Conservation (phyloP, 2,888 invertebrate species). For the Neria commutata region DNA sequence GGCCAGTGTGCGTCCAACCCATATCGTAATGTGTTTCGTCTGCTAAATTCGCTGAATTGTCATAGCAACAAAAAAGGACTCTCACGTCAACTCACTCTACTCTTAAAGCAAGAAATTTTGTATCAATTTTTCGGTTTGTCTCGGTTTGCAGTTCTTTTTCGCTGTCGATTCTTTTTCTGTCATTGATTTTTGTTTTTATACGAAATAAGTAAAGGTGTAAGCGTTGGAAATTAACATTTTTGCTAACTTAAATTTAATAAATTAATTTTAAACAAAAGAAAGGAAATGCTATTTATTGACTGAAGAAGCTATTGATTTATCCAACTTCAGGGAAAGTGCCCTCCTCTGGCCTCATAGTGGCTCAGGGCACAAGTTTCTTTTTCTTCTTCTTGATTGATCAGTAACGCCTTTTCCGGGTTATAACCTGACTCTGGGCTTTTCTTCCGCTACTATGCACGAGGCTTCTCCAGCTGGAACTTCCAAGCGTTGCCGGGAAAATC, state of each 20-base stretch:
- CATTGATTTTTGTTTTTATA: not conserved
- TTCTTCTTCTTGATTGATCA: not conserved
- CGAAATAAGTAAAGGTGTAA: conserved; percentile 1
- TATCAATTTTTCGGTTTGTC: not conserved
- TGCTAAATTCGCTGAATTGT: not conserved
- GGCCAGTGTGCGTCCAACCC: not conserved
- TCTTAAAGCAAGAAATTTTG: not conserved
- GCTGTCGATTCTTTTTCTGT: conserved; percentile 8
- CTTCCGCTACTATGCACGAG: no score
- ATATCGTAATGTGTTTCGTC: not conserved
- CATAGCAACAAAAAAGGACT: not conserved
- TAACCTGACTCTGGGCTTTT: no score
- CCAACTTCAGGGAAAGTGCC: not conserved
- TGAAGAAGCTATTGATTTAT: not conserved
- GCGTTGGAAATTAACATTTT: not conserved
- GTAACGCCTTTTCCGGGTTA: no score
- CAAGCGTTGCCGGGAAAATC: no score
- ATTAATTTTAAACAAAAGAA: conserved; percentile 17
- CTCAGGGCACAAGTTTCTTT: not conserved
- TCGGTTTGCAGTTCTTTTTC: not conserved
- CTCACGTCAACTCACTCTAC: conserved; percentile 1
- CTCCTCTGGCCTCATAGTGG: not conserved
- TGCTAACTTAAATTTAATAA: conserved; percentile 3
- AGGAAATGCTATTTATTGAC: not conserved
- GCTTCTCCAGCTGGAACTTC: no score